A percentile compares a stretch with the other conserved stretches of the same genome.
These are phyloP conservation scores for Hydrotaea diabolus DNA, from an alignment of 2,888 invertebrate species.

Conservation along the genomic window DNA sequence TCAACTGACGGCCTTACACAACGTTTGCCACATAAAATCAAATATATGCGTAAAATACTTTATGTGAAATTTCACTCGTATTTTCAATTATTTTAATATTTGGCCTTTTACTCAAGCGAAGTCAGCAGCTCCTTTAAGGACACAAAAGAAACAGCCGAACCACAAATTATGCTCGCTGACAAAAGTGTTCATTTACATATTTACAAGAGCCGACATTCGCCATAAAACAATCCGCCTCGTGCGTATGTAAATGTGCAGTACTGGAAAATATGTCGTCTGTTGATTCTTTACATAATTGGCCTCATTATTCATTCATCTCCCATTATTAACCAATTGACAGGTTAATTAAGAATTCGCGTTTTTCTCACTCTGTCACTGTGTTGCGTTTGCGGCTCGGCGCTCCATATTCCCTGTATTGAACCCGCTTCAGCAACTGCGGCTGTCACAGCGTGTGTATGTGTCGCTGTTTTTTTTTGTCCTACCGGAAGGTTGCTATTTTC, in stretches of 20 bases:
- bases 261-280: not conserved
- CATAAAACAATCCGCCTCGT: not conserved
- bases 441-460: conserved; percentile 40
- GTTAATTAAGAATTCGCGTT: conserved; percentile 74
- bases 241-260: not conserved
- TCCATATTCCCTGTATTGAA: conserved; percentile 3
- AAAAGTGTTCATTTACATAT: not conserved
- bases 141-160: too few species aligned
- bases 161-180: too few species aligned
- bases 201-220: not conserved
- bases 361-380: conserved; percentile 34
- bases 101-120: too few species aligned
- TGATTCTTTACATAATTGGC: conserved; percentile 71
- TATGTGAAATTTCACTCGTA: too few species aligned
- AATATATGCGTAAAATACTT: too few species aligned
- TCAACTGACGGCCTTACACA: too few species aligned
- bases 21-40: too few species aligned
- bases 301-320: conserved; percentile 75
- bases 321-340: conserved; percentile 75
- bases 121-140: too few species aligned
- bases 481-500: conserved; percentile 19
- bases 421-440: conserved; percentile 49
- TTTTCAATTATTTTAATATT: too few species aligned
- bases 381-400: not conserved
- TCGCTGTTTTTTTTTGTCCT: conserved; percentile 26